These are phyloP conservation scores for Dicranocentrus wangi DNA, from an alignment of 2,888 invertebrate genomes.

Conservation along the genomic window DNA sequence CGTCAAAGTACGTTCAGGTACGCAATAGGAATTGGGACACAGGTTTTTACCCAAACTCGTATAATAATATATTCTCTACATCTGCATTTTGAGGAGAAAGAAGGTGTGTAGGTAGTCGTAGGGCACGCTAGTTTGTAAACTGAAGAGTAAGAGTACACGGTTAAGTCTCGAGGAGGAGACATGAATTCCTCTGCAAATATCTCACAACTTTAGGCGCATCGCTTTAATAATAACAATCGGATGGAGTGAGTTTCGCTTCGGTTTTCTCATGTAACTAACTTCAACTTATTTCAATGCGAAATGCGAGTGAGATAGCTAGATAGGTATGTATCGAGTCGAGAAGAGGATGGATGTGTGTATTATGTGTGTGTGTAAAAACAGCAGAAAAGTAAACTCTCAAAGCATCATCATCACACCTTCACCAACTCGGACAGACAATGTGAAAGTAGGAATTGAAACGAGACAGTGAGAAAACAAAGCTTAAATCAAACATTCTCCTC, in stretches of 20 bases:
- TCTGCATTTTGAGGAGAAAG: not conserved
- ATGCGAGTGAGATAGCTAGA: not conserved
- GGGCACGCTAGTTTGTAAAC: too few species aligned
- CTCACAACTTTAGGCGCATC: too few species aligned
- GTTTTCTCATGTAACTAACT: too few species aligned
- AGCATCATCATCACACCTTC: too few species aligned
- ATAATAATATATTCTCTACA: not conserved
- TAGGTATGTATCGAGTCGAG: too few species aligned
- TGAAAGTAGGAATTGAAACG: not conserved
- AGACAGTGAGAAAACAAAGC: constrained; percentile 37
- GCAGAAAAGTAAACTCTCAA: not conserved
- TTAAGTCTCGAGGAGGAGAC: too few species aligned
- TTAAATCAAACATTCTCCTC: constrained; percentile 43
- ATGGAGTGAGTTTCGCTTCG: too few species aligned
- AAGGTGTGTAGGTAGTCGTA: too few species aligned
- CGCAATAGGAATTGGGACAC: not conserved
- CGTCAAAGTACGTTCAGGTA: not conserved
- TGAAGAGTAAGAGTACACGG: not conserved
- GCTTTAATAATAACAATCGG: too few species aligned
- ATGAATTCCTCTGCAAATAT: too few species aligned
- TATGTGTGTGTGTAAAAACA: not conserved
- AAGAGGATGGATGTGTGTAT: too few species aligned
- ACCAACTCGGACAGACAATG: too few species aligned
- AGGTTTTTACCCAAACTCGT: not conserved
- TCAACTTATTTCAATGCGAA: not conserved